A percentile compares a stretch with the other conserved stretches of the same genome.
Conservation (phyloP, 2,888 invertebrate genomes). For the Nephrocerus scutellatus region DNA sequence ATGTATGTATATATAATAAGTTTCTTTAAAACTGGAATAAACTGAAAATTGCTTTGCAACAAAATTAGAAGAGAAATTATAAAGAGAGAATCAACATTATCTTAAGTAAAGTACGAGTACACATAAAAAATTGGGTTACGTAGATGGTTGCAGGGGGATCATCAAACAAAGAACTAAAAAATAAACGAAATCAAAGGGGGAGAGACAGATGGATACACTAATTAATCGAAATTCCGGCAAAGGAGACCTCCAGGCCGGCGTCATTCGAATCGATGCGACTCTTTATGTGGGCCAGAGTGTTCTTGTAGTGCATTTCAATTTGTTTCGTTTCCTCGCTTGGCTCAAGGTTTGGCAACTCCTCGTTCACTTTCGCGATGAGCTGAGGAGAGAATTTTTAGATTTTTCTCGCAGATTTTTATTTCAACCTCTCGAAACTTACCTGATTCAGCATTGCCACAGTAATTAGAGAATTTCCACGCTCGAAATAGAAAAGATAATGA, state of each 20-base stretch:
- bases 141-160: no score
- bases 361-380: conserved; percentile 87
- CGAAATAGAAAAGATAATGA: conserved; percentile 87
- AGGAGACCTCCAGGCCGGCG: conserved; percentile 43
- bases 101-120: conserved; percentile 11
- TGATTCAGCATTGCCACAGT: conserved; percentile 54
- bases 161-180: no score
- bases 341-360: conserved; percentile 89
- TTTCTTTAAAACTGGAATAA: conserved; percentile 1
- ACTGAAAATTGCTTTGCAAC: conserved; percentile 3
- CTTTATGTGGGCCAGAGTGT: conserved; percentile 75
- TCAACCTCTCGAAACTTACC: conserved; percentile 42
- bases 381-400: no score
- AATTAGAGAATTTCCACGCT: conserved; percentile 68
- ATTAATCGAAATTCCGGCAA: conserved; percentile 46
- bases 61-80: conserved; percentile 1
- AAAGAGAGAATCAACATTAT: conserved; percentile 2
- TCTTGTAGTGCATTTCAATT: conserved; percentile 90
- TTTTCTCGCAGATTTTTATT: no score
- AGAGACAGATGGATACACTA: conserved; percentile 25
- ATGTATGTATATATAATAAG: conserved; percentile 3
- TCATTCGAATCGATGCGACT: conserved; percentile 52
- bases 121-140: no score
- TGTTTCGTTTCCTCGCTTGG: conserved; percentile 94
- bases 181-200: not conserved